Conservation (phyloP, 2,888 invertebrate species). For the Phragmatobia fuliginosa region DNA sequence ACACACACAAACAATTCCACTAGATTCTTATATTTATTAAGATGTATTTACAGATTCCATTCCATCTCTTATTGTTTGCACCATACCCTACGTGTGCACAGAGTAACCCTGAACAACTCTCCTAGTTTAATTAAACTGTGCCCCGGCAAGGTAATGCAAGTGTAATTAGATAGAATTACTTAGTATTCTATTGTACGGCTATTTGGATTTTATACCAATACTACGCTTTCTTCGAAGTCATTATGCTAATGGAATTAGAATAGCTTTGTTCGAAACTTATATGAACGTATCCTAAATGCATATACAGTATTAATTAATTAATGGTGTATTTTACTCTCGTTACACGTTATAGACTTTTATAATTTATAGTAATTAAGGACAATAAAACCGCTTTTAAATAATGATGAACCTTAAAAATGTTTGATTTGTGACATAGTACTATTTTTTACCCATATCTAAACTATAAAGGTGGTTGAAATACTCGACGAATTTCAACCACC, state of each 20-base stretch:
- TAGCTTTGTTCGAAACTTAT: not conserved
- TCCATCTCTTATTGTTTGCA: slow-evolving; percentile 2
- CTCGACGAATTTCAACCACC: too few species aligned
- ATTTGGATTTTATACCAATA: slow-evolving; percentile 36
- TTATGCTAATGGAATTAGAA: slow-evolving; percentile 7
- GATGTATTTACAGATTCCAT: not conserved
- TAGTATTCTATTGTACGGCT: slow-evolving; percentile 44
- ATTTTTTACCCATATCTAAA: too few species aligned
- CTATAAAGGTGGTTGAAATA: too few species aligned
- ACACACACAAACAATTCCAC: too few species aligned
- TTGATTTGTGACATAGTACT: too few species aligned
- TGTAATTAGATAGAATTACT: slow-evolving; percentile 49
- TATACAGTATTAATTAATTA: not conserved
- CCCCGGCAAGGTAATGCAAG: slow-evolving; percentile 40
- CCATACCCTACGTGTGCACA: slow-evolving; percentile 22
- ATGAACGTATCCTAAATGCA: not conserved
- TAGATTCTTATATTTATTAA: not conserved
- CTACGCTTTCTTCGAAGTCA: slow-evolving; percentile 4
- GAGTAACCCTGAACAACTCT: slow-evolving; percentile 39
- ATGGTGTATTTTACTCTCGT: not conserved
- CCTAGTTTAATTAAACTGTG: slow-evolving; percentile 54
- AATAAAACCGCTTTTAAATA: not conserved
- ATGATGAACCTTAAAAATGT: too few species aligned
- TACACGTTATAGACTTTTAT: not conserved
- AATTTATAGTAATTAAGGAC: not conserved